These are phyloP conservation scores for Tricholauxania praeusta DNA, from an alignment of 2,888 invertebrate genomes.

Conservation along the genomic window DNA sequence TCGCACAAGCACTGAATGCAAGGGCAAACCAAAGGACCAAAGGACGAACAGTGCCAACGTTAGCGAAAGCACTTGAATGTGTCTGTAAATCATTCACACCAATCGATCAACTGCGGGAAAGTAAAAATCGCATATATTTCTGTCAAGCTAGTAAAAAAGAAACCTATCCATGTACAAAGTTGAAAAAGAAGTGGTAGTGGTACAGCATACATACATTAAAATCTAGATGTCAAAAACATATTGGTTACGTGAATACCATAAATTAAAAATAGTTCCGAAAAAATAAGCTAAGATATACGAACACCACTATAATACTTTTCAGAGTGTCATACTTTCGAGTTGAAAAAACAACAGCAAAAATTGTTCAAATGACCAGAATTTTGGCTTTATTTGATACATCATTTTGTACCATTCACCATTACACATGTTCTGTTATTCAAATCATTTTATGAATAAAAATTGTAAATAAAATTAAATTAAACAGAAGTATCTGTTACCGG, in stretches of 20 bases:
- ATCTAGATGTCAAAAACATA: too few relatives aligned
- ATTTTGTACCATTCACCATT: too few relatives aligned
- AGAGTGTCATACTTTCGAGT: too few relatives aligned
- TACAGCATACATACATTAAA: too few relatives aligned
- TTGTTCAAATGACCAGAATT: too few relatives aligned
- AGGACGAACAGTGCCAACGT: not conserved
- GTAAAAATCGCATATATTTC: not conserved
- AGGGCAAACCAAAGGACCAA: not conserved
- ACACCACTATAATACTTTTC: slow-evolving; percentile 9
- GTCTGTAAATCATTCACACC: slow-evolving; percentile 44
- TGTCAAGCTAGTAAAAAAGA: not conserved
- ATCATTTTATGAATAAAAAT: too few relatives aligned
- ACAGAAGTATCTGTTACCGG: too few relatives aligned
- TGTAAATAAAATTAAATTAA: too few relatives aligned
- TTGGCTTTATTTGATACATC: too few relatives aligned
- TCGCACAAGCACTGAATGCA: not conserved
- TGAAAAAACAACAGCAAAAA: slow-evolving; percentile 9
- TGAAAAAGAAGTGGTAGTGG: too few relatives aligned
- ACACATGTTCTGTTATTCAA: too few relatives aligned
- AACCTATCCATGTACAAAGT: too few relatives aligned
- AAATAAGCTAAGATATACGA: slow-evolving; percentile 33
- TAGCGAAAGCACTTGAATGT: slow-evolving; percentile 24
- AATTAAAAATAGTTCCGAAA: slow-evolving; percentile 31
- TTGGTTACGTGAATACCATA: not conserved
- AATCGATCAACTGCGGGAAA: slow-evolving; percentile 42